phyloP scores from a whole-genome alignment of 2,888 invertebrate genomes.

The Chrysolina oricalcia region DNA sequence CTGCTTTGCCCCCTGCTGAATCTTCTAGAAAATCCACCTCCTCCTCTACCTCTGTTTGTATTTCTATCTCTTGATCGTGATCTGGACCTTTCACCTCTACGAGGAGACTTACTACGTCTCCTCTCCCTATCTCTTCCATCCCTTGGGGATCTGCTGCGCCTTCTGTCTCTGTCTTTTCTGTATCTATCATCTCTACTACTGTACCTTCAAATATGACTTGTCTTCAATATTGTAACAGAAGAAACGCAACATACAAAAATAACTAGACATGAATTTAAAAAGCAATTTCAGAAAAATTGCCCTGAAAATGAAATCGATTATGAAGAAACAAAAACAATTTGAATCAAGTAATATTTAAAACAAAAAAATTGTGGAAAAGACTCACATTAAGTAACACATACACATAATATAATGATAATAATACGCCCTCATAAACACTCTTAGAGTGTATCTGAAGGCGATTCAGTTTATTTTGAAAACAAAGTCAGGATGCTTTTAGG shows the following conservation, averaged over 20 bases:
- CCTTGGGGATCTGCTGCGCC: conserved; percentile 60
- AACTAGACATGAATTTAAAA: background rate
- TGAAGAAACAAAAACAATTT: too few species aligned
- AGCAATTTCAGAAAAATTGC: too few species aligned
- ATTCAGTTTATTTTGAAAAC: too few species aligned
- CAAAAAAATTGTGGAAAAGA: too few species aligned
- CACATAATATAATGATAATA: too few species aligned
- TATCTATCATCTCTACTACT: conserved; percentile 55
- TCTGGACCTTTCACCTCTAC: conserved; percentile 59
- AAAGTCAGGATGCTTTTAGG: too few species aligned
- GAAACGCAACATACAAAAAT: background rate
- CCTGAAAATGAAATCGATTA: too few species aligned
- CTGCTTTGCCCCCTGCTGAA: conserved; percentile 67
- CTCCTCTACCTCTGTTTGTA: conserved; percentile 50
- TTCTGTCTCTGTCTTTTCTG: conserved; percentile 62
- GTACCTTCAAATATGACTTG: conserved; percentile 35
- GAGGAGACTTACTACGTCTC: conserved; percentile 63
- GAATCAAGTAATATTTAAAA: too few species aligned
- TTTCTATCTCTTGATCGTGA: conserved; percentile 63
- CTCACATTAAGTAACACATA: background rate
- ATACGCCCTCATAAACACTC: too few species aligned
- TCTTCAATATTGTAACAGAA: background rate
- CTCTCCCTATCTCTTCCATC: conserved; percentile 61
- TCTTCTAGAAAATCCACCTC: conserved; percentile 69
- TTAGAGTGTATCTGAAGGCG: too few species aligned